Evolutionary conservation across 1,140 invertebrate species (phyloP), one percentile per base, ranked within the genome.

Genomic region (Sinella curviseta): DNA sequence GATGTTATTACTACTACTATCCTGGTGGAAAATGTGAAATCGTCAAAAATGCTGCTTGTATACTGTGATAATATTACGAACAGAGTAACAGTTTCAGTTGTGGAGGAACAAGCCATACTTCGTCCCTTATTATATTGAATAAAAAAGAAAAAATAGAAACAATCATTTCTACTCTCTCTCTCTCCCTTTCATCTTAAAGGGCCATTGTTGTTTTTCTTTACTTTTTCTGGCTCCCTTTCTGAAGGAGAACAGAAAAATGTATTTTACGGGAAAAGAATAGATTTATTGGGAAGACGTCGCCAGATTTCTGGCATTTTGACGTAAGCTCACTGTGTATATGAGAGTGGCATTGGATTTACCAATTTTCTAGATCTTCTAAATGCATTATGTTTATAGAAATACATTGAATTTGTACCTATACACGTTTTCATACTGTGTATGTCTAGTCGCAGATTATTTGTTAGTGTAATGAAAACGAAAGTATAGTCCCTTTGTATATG

Each of bases 231-330:
- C 39, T 48, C 39, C 8, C 8, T 48, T 48, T 65, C 26, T 70
- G 65, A 33, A 33, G 31, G 26, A 16, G 65, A n/a, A n/a, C n/a
- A n/a, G n/a, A 70, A 70, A 24, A 30, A 70, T 12, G 31, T 12
- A 30, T 70, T 65, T 65, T n/a, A 31, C 8, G 65, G 12, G 14
- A n/a, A 33, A 30, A 80, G 78, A 81, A 78, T 74, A 76, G 74
- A 82, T 82, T 82, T 82, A 82, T 82, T 78, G 81, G 77, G 81
- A 82, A 78, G 74, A 78, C 77, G 81, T 82, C 81, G 78, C 81
- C 81, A 82, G 74, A 80, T 78, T 80, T 82, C 81, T 82, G 81
- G 78, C 81, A 82, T 80, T 79, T 82, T 82, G 81, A 82, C 81
- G 70, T 70, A 31, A 33, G 57, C 57, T 4, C 24, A 4, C 8